These are phyloP conservation scores for Anoncus sp. DNA, from an alignment of 2,888 invertebrate species.

Conservation along the genomic window DNA sequence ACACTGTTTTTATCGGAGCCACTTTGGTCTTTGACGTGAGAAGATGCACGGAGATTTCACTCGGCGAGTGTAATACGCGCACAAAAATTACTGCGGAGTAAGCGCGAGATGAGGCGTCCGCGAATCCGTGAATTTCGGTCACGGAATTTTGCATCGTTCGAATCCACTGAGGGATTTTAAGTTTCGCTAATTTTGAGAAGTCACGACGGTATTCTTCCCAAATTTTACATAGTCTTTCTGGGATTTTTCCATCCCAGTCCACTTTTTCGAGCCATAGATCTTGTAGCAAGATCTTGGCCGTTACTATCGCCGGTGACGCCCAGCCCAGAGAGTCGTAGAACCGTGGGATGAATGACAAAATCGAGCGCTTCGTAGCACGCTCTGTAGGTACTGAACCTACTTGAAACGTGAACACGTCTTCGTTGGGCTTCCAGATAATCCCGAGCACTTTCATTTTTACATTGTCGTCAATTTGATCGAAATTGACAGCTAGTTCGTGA, in stretches of 20 bases:
- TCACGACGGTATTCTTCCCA: constrained; percentile 9
- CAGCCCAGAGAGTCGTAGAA: constrained; percentile 38
- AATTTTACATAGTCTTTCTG: background rate
- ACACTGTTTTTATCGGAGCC: constrained; percentile 16
- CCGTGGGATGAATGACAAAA: constrained; percentile 7
- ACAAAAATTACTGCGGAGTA: constrained; percentile 4
- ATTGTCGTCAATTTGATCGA: too few relatives aligned
- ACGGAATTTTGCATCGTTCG: background rate
- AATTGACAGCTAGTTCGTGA: too few relatives aligned
- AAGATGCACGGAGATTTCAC: background rate
- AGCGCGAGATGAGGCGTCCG: constrained; percentile 8
- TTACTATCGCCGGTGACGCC: background rate
- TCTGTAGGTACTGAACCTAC: too few relatives aligned
- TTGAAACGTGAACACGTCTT: too few relatives aligned
- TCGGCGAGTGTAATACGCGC: background rate
- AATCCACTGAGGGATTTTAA: constrained; percentile 26
- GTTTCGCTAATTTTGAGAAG: background rate
- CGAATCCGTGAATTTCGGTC: constrained; percentile 19
- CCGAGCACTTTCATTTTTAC: too few relatives aligned
- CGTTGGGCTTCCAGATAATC: too few relatives aligned
- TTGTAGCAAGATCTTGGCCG: constrained; percentile 25
- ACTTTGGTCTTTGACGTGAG: constrained; percentile 19
- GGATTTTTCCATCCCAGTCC: constrained; percentile 23
- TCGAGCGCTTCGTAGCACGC: too few relatives aligned
- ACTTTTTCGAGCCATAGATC: constrained; percentile 3